Base-by-base conservation (phyloP, 2,888 invertebrate species). In the Hypselothyrea guttata region DNA sequence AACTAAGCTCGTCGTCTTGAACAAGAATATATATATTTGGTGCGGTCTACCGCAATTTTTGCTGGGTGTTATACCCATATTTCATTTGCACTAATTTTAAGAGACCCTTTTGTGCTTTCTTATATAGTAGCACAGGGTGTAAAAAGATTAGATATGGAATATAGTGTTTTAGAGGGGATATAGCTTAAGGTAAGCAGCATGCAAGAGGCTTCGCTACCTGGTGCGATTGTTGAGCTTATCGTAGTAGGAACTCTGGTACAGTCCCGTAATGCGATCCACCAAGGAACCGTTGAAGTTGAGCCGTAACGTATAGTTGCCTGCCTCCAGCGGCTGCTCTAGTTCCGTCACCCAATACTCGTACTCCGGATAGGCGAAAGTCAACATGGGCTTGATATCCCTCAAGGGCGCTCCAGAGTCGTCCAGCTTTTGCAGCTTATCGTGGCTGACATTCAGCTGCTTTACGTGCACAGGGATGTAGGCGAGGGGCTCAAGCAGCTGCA, bases 261-360 rank as follows among this genome's bases (percentile, higher is more conserved):
- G 92, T 7, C 96, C 96, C 48, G 95, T 93, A 86, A 95, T 94
- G 45, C 93, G 92, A 64, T 93, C 91, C 9, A 92, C 93, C 73
- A 95, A 90, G 51, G 92, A 92, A 0, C 95, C 95, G 70, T 90
- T 90, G 76, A 94, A 96, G 42, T 92, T 90, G 55, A 95, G 91
- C 42, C 89, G 84, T 31, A 95, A 86, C 9, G 89, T 88, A 83
- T 93, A 93, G 49, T 89, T 89, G 33, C 90, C 90, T 15, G 63
- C 67, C 27, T 84, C 85, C 16, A 90, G 71, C 0, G 87, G 86
- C 28, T 88, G 66, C 0, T 82, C 85, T 35, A 90, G 89, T 56
- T 90, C 90, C 0, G 89, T 89, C 1, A 90, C 86, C 89, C 89
- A 90, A 61, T 88, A 90, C 58, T 90, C 89, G 13, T 71, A 83